A percentile compares a stretch with the other conserved stretches of the same genome.
Conservation (phyloP, 2,797 vertebrate species). For the Orestias chungarensis region DNA sequence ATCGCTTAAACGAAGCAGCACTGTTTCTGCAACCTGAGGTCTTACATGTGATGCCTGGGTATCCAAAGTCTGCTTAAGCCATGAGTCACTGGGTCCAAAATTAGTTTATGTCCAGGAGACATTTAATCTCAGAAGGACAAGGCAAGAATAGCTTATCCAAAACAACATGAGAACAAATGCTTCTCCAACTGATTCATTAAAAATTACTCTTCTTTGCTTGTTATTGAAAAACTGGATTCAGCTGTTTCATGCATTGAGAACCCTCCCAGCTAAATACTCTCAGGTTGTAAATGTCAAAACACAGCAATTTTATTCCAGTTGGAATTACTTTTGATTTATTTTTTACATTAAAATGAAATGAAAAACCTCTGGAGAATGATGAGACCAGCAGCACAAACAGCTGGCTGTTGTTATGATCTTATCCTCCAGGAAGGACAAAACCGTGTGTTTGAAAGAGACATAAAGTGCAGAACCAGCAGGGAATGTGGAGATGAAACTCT, state of each 20-base stretch:
- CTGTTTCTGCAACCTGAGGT: not conserved
- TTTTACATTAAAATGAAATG: not conserved
- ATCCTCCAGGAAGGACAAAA: slow-evolving; percentile 22
- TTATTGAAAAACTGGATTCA: not conserved
- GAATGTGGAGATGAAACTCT: slow-evolving; percentile 27
- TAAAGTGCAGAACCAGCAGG: slow-evolving; percentile 41
- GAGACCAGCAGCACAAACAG: slow-evolving; percentile 22
- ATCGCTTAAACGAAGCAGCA: not conserved
- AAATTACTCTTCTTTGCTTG: not conserved
- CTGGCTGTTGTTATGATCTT: slow-evolving; percentile 26
- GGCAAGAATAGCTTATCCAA: not conserved
- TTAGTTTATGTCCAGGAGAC: not conserved
- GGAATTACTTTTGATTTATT: slow-evolving; percentile 1
- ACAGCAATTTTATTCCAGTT: not conserved
- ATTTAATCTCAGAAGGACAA: not conserved
- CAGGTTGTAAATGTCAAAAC: not conserved
- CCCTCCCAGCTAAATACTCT: not conserved
- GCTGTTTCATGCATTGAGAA: not conserved
- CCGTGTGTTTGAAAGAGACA: slow-evolving; percentile 34
- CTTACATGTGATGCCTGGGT: not conserved
- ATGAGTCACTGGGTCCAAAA: not conserved
- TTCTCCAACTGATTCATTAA: not conserved
- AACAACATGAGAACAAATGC: not conserved
- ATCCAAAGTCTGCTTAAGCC: not conserved
- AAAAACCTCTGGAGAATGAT: slow-evolving; percentile 13